Conservation (phyloP, 2,888 invertebrate genomes). For the Eilema sororculum region DNA sequence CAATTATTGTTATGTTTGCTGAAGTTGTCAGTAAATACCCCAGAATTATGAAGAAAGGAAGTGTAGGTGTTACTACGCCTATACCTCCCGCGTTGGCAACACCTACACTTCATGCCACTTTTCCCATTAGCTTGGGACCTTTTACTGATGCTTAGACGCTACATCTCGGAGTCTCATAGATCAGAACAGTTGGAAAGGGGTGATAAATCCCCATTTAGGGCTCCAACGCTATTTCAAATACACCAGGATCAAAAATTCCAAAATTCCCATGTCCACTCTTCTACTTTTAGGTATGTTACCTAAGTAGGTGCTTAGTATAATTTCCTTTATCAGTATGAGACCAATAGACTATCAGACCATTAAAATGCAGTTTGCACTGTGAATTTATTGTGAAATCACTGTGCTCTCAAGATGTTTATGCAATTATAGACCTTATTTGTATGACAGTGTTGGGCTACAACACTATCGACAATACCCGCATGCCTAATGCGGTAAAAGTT, state of each 20-base stretch:
- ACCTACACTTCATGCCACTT: not conserved
- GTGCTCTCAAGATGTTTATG: slow-evolving; percentile 8
- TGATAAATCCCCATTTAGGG: too few relatives aligned
- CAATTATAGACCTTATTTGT: slow-evolving; percentile 23
- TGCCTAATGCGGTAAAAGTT: slow-evolving; percentile 28
- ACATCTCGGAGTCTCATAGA: too few relatives aligned
- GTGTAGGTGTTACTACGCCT: not conserved
- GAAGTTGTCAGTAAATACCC: too few relatives aligned
- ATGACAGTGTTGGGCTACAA: not conserved
- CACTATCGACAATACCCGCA: slow-evolving; percentile 15
- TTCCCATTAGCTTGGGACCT: not conserved
- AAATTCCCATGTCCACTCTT: not conserved
- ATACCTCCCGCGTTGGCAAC: not conserved
- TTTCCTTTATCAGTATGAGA: slow-evolving; percentile 16
- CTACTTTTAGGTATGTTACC: too few relatives aligned
- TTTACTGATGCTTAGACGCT: not conserved
- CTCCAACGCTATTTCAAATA: too few relatives aligned
- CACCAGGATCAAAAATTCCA: not conserved
- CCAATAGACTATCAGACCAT: slow-evolving; percentile 4
- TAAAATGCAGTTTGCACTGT: slow-evolving; percentile 8
- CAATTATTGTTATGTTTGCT: not conserved
- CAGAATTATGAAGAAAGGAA: not conserved
- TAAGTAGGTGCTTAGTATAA: not conserved
- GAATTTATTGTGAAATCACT: slow-evolving; percentile 21
- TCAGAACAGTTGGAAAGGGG: too few relatives aligned